Evolutionary conservation across 2,797 vertebrate genomes (phyloP), one percentile per base, ranked within the genome.

Genomic region (Avahi laniger): DNA sequence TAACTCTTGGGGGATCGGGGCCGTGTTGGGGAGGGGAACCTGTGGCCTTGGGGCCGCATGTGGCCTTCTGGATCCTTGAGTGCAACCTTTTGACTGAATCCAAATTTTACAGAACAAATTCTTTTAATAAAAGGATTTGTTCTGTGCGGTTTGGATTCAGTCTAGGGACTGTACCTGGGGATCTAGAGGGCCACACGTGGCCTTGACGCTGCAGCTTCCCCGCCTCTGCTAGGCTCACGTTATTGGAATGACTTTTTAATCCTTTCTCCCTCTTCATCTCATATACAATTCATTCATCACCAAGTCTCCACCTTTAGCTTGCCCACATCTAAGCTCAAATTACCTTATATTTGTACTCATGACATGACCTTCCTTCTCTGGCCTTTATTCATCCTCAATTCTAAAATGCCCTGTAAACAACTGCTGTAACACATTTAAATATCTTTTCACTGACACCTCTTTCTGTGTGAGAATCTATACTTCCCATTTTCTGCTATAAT

Each of bases 211-310:
- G 30, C 61, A 65, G 30, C 30, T 1, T 17, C 61, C 61, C 61
- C 0, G 14, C 14, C 61, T 15, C 28, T 33, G 30, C 81, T n/a
- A 92, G 87, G 67, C 38, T 96, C n/a, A 24, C 8, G 14, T 92
- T 80, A 87, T 18, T 82, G 69, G 88, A 93, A 41, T 52, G 63
- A 79, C 30, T 79, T 83, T 73, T 89, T 73, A 85, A 91, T 61
- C 61, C 85, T 75, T 78, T 73, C 87, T 94, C 18, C 20, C 67
- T 85, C 85, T 94, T 92, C 78, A 96, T 94, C 79, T 91, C 50
- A 57, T 15, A 48, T 92, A 57, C 61, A 93, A 33, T 69, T 76
- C 28, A 89, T 83, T 76, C 28, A 89, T 83, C 73, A 86, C 33
- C 79, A 70, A 85, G 28, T 85, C 79, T 95, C 81, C 80, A 94